phyloP scores from a whole-genome alignment of 35 echinoderm and acorn worm species.

The Chiridota heheva region DNA sequence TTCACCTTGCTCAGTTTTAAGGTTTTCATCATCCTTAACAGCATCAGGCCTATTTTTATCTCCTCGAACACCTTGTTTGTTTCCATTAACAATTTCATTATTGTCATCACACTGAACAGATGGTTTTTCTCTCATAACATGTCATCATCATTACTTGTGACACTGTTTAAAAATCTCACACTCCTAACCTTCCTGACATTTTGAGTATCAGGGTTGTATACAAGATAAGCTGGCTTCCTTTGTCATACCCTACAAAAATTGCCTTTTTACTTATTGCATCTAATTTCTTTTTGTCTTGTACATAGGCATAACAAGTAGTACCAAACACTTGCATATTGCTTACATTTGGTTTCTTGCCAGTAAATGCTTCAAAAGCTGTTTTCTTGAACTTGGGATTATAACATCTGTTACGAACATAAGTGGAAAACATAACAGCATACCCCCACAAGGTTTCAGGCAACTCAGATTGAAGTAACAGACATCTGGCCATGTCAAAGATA shows the following conservation, averaged over 20 bases:
- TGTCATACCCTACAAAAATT: conserved; percentile 58
- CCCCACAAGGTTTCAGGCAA: conserved; percentile 31
- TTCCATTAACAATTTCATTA: too few species aligned
- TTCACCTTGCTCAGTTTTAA: too few species aligned
- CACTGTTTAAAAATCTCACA: too few species aligned
- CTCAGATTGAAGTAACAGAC: conserved; percentile 30
- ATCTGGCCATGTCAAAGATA: conserved; percentile 44
- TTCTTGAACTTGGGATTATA: conserved; percentile 26
- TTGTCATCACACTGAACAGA: too few species aligned
- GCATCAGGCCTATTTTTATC: too few species aligned
- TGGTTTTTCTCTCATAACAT: too few species aligned
- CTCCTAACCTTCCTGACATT: too few species aligned
- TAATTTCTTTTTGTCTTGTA: conserved; percentile 40
- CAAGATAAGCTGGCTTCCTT: too few species aligned
- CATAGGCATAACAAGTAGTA: conserved; percentile 46
- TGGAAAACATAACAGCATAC: conserved; percentile 25
- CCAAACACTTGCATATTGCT: conserved; percentile 26
- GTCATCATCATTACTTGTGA: too few species aligned
- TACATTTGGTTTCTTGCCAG: conserved; percentile 45
- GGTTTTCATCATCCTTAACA: too few species aligned
- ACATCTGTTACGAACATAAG: conserved; percentile 24
- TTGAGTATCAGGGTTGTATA: too few species aligned
- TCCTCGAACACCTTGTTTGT: too few species aligned
- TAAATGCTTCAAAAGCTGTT: conserved; percentile 24
- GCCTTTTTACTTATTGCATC: conserved; percentile 43